Evolutionary conservation across 2,113 vertebrate genomes (phyloP).

Genomic region (Periophthalmodon schlosseri): DNA sequence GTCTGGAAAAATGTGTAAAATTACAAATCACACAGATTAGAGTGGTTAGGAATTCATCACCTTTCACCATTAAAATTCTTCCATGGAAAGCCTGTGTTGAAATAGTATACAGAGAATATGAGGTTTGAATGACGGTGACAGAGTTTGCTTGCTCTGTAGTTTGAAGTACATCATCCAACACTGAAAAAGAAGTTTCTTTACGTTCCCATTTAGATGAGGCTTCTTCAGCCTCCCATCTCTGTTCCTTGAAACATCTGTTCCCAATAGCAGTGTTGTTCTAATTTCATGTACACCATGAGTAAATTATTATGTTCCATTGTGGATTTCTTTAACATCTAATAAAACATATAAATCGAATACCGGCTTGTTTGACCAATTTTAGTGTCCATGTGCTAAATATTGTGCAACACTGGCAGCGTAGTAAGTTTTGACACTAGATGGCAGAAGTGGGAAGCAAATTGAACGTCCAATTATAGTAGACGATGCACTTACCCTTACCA

Average conservation of each 20-base stretch:
- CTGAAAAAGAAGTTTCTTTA: slow-evolving; percentile 71
- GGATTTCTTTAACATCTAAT: slow-evolving; percentile 99
- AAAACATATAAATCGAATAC: slow-evolving; percentile 81
- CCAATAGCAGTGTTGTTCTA: slow-evolving; percentile 90
- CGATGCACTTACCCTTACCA: too few species aligned
- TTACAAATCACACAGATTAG: slow-evolving; percentile 75
- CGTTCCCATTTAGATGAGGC: slow-evolving; percentile 47
- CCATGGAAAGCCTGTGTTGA: slow-evolving; percentile 69
- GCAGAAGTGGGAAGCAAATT: slow-evolving; percentile 10
- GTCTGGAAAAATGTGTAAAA: slow-evolving; percentile 61
- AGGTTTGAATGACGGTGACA: slow-evolving; percentile 37
- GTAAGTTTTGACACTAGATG: slow-evolving; percentile 46
- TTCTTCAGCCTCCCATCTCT: slow-evolving; percentile 34
- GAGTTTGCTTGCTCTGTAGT: slow-evolving; percentile 77
- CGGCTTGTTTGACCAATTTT: background rate
- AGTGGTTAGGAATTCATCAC: slow-evolving; percentile 71
- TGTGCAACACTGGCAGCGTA: background rate
- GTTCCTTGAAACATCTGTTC: slow-evolving; percentile 75
- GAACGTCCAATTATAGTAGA: background rate
- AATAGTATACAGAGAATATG: slow-evolving; percentile 20
- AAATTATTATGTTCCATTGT: slow-evolving; percentile 99
- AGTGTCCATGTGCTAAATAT: background rate
- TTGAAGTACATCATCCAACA: slow-evolving; percentile 80
- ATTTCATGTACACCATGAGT: slow-evolving; percentile 94
- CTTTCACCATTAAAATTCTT: slow-evolving; percentile 49